Evolutionary conservation across 2,113 vertebrate species (phyloP).

Genomic region (Mesocricetus auratus): DNA sequence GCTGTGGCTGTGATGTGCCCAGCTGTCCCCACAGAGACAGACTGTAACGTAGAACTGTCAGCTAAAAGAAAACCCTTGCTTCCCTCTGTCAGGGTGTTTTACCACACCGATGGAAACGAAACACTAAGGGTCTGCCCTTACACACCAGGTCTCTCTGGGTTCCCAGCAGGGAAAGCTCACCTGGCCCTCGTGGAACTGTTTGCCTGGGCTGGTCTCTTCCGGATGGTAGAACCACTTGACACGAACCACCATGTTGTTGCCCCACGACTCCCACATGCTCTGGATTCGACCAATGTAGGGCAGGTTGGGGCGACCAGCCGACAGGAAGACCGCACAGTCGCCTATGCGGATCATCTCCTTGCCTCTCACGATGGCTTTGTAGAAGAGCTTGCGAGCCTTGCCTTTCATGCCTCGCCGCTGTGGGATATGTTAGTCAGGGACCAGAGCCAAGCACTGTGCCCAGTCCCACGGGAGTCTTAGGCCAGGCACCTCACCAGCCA

Average conservation of each 20-base stretch:
- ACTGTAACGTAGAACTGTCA: no score
- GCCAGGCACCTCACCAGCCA: neutral
- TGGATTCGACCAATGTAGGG: constrained; percentile 99
- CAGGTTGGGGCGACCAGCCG: constrained; percentile 97
- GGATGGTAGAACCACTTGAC: constrained; percentile 99
- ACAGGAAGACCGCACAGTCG: constrained; percentile 98
- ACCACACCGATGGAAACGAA: neutral
- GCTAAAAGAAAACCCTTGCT: neutral
- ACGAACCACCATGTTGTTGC: constrained; percentile 99
- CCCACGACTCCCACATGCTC: constrained; percentile 99
- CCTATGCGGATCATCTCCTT: constrained; percentile 98
- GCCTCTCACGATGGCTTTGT: constrained; percentile 97
- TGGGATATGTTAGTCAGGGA: neutral
- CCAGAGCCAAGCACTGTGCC: accelerated
- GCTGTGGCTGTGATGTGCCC: neutral
- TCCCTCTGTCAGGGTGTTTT: no score
- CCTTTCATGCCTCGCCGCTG: constrained; percentile 99
- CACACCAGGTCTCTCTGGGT: neutral
- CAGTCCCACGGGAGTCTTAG: neutral
- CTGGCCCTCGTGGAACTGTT: constrained; percentile 97
- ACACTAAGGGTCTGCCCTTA: neutral
- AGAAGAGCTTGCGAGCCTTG: constrained; percentile 99
- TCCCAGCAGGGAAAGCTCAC: constrained; percentile 82
- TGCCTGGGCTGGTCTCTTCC: constrained; percentile 98
- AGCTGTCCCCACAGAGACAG: neutral